Evolutionary conservation across 2,888 invertebrate species (phyloP), one percentile per base, ranked within the genome.

Genomic region (Standfussiana lucernea): DNA sequence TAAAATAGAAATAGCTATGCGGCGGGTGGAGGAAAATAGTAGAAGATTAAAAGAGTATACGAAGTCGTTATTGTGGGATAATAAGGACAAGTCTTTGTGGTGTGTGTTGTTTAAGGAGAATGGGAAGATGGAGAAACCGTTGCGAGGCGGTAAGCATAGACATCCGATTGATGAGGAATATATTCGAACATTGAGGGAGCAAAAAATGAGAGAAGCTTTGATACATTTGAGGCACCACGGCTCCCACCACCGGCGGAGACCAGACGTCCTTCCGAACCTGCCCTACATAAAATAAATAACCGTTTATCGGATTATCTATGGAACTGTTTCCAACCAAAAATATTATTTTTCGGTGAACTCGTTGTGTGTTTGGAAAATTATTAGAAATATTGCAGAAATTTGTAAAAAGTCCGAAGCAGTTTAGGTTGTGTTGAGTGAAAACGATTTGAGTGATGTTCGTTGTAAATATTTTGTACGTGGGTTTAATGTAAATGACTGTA

Each of bases 1-100:
- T 93, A 96, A 96, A 94, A 96, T 96, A 91, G 96, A 96, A 89
- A 96, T 96, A 90, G 96, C 96, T 69, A 96, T 96, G 96, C 94
- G 96, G 42, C 94, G 96, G n/a, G 96, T 96, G 28, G 96, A 96
- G 87, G 96, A 96, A 88, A 96, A 96, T 82, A 96, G 96, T 90
- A 92, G 96, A 79, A 92, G 96, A 91, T 93, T 96, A 89, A 96
- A 96, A 89, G 96, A 96, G 92, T 96, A 96, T 87, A 96, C 96
- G 72, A 96, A 96, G 88, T 96, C 96, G 77, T 93, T 96, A 90
- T 90, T 96, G 84, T 96, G 96, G 96, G 96, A 96, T 90, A 96
- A 96, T 89, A 96, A 96, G 89, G 96, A 96, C 87, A 96, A 96
- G 90, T 96, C 96, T 75, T 91, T 96, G 88, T 96, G 96, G 96